These are phyloP conservation scores for Trigoniulus corallinus DNA, from an alignment of 1,140 invertebrate genomes.

Conservation along the genomic window DNA sequence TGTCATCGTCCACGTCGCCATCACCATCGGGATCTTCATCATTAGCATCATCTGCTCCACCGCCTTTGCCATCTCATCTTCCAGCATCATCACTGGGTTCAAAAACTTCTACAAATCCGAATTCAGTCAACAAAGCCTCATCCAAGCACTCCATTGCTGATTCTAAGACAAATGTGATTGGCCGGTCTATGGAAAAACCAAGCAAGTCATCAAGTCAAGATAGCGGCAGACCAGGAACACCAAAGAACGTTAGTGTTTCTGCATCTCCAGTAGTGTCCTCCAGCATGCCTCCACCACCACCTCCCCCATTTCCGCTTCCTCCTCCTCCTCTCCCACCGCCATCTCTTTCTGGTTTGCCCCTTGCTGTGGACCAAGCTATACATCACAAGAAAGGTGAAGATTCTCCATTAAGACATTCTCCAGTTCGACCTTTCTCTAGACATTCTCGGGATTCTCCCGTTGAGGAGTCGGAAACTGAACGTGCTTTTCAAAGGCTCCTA, in stretches of 20 bases:
- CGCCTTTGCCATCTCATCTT: background rate
- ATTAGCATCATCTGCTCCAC: background rate
- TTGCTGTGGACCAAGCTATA: too few species aligned
- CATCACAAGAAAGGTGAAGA: background rate
- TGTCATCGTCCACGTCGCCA: background rate
- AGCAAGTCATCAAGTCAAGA: background rate
- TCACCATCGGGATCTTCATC: background rate
- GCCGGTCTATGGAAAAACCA: background rate
- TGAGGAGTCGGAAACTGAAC: background rate
- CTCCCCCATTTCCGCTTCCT: background rate
- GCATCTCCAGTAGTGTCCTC: background rate
- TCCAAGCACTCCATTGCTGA: background rate
- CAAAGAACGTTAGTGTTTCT: too few species aligned
- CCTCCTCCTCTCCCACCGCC: too few species aligned
- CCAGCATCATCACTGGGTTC: background rate
- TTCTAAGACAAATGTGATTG: background rate
- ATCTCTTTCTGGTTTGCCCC: too few species aligned
- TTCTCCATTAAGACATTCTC: background rate
- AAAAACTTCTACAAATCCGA: background rate
- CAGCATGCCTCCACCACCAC: conserved; percentile 6
- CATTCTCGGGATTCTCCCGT: background rate
- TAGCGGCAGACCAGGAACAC: background rate
- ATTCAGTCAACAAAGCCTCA: background rate
- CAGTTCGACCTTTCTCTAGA: background rate
- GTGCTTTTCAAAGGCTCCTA: background rate